These are phyloP conservation scores for Asarcornis scutulata DNA, from an alignment of 2,113 vertebrate species.

Conservation along the genomic window DNA sequence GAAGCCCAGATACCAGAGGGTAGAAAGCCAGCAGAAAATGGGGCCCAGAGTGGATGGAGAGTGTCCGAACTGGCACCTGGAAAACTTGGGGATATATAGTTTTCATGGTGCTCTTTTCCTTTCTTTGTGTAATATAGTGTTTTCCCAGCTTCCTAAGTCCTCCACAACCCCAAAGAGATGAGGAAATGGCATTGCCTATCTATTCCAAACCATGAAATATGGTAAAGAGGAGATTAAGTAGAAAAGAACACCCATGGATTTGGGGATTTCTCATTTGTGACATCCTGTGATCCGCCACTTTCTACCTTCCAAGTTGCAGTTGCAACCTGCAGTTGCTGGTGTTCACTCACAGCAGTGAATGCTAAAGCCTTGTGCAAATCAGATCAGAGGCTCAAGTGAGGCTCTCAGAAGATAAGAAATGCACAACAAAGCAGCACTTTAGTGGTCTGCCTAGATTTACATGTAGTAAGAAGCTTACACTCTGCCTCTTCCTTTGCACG, in stretches of 20 bases:
- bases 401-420: neutral
- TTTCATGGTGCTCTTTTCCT: neutral
- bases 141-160: neutral
- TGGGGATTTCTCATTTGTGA: neutral
- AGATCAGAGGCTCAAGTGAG: neutral
- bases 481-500: neutral
- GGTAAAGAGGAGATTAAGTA: neutral
- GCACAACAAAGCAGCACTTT: neutral
- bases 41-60: neutral
- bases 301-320: neutral
- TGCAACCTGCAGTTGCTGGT: neutral
- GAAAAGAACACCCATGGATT: neutral
- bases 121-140: neutral
- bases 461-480: neutral
- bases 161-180: neutral
- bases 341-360: neutral
- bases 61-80: neutral
- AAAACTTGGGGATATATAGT: neutral
- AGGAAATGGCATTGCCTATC: neutral
- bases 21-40: neutral
- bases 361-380: neutral
- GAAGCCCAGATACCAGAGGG: neutral
- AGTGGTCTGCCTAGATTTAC: neutral
- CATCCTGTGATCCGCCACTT: neutral
- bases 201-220: neutral